Evolutionary conservation across 2,113 vertebrate genomes (phyloP), one percentile per base, ranked within the genome.

Genomic region (Castor canadensis): DNA sequence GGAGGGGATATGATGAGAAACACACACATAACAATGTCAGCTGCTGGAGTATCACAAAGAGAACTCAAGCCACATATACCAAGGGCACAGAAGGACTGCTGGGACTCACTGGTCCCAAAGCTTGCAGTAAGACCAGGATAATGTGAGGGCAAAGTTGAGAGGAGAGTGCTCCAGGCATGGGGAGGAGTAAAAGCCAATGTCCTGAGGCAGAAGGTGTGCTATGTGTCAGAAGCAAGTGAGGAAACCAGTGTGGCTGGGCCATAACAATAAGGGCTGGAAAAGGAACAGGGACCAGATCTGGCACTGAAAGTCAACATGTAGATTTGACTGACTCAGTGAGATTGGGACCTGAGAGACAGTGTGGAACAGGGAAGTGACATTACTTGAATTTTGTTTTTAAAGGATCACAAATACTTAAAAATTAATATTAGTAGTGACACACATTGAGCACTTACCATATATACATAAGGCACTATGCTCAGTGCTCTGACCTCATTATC

Each of bases 1-100:
- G 72, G 58, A 20, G 26, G 72, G 38, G n/a, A 73, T 24, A 28
- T 26, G 24, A 47, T 16, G 71, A 20, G 4, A 22, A 26, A 40
- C 9, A 32, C 5, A 62, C 0, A 2, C 26, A 24, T 40, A 30
- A 43, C 6, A n/a, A 40, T 9, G 1, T 3, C 3, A 1, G 49
- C 9, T 15, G 5, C 6, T n/a, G 28, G 2, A n/a, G 12, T 9
- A 19, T 20, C 67, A 56, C 1, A 4, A 35, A 71, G 20, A 80
- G 45, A 77, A 54, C 26, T 43, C 47, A 16, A 43, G 76, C 24
- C 75, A 35, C 35, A 2, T 0, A 0, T 58, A 40, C 7, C 4
- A 1, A 47, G 38, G 32, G 8, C 32, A 13, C 32, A 71, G 85
- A 24, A 49, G 71, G 4, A 26, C 30, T 10, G 6, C 56, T 35